phyloP scores from a whole-genome alignment of 2,888 invertebrate species.

The Fragum sueziense region DNA sequence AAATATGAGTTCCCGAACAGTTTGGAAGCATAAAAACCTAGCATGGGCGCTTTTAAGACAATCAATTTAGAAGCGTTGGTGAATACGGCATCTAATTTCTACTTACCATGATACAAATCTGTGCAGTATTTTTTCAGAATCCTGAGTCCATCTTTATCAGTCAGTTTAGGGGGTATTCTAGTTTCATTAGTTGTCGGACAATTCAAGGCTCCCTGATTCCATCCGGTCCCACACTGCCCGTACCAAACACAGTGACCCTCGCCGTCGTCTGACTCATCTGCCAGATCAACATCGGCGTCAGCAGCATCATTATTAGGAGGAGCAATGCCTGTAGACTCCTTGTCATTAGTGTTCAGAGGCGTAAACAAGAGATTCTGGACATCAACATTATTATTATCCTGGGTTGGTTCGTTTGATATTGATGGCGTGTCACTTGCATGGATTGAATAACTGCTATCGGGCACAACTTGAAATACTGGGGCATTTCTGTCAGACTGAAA shows the following conservation, averaged over 20 bases:
- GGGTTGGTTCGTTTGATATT: neutral
- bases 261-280: slow-evolving; percentile 8
- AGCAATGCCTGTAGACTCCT: neutral
- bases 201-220: slow-evolving; percentile 82
- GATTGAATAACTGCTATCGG: neutral
- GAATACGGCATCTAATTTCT: too few species aligned
- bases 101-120: slow-evolving; percentile 66
- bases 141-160: slow-evolving; percentile 83
- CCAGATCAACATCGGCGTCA: neutral
- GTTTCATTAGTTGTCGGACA: slow-evolving; percentile 84
- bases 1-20: too few species aligned
- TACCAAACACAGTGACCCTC: slow-evolving; percentile 87
- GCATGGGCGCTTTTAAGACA: too few species aligned
- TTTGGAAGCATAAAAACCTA: too few species aligned
- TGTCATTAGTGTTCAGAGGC: neutral
- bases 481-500: neutral
- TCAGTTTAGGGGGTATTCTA: slow-evolving; percentile 86
- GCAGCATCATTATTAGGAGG: neutral
- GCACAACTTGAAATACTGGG: neutral
- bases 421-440: neutral
- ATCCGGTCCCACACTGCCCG: slow-evolving; percentile 85
- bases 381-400: neutral
- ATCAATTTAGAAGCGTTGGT: too few species aligned
- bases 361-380: neutral
- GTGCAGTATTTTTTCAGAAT: slow-evolving; percentile 87